phyloP scores from a whole-genome alignment of 2,113 vertebrate genomes.

The Clarias batrachus region DNA sequence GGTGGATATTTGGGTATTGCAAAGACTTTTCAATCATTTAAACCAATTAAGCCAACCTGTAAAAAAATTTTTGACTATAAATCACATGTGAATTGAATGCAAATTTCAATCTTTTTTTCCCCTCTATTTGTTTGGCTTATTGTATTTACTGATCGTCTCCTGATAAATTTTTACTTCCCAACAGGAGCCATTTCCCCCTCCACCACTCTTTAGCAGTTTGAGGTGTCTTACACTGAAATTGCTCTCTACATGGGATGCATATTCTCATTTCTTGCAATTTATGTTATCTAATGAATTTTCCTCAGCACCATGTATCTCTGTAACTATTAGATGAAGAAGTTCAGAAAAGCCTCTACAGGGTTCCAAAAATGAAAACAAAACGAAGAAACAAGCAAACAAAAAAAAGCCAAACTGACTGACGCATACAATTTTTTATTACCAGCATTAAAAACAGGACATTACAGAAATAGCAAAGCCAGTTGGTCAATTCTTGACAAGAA shows the following conservation, averaged over 20 bases:
- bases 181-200: neutral
- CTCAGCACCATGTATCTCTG: neutral
- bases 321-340: neutral
- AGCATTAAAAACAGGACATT: neutral
- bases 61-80: neutral
- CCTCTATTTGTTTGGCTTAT: slow-evolving; percentile 26
- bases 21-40: neutral
- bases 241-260: slow-evolving; percentile 22
- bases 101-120: slow-evolving; percentile 21
- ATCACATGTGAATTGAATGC: slow-evolving; percentile 18
- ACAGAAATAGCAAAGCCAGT: too few species aligned
- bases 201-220: neutral
- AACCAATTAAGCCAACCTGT: slow-evolving; percentile 14
- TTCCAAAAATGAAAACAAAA: slow-evolving; percentile 8
- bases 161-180: slow-evolving; percentile 23
- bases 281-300: slow-evolving; percentile 43
- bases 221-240: slow-evolving; percentile 38
- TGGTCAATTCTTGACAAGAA: neutral
- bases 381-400: neutral
- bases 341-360: neutral
- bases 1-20: slow-evolving; percentile 25
- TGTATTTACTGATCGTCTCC: slow-evolving; percentile 35
- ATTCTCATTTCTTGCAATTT: slow-evolving; percentile 39
- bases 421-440: neutral
- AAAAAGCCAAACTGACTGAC: neutral